Evolutionary conservation across 2,888 invertebrate genomes (phyloP), one percentile per base, ranked within the genome.

Genomic region (Drosophila melanosoma): DNA sequence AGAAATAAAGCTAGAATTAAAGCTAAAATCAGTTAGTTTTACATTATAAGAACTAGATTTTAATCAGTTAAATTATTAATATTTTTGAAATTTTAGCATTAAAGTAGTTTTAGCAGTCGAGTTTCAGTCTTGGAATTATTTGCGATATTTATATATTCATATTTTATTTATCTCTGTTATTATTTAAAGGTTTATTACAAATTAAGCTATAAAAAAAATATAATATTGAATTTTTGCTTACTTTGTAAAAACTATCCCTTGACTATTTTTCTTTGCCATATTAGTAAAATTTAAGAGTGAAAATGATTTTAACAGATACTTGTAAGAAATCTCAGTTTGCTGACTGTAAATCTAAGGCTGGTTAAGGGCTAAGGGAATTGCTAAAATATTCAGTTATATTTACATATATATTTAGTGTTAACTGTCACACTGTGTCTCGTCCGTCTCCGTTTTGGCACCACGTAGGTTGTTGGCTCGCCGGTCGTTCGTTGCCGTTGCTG

Each of bases 401-500:
- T 2, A 15, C 3, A 45, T 45, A 45, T 45, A 45, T 45, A 45
- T 26, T 49, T 49, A 2, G 26, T 1, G 49, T 49, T 17, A 29
- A 49, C 26, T 64, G 60, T 5, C 33, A 56, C 79, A 79, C 79
- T 65, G 79, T 79, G 63, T 45, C 42, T 64, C 52, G 79, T 62
- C 63, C 75, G 72, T 76, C 76, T 79, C 76, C 71, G 79, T 71
- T 65, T 75, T 81, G 76, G 81, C 77, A 76, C 81, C 77, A 76
- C 81, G 78, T 79, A 86, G 82, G 76, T 83, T 90, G 86, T 79
- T 81, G 87, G 82, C 86, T 74, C 78, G 65, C 63, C 81, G 82
- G 84, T 83, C 87, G 87, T 83, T 84, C 83, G 90, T 64, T 59
- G 72, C 42, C 61, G 70, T 67, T 52, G 59, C 36, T 15, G 61